Evolutionary conservation across 2,113 vertebrate genomes (phyloP).

Genomic region (Nerophis ophidion): DNA sequence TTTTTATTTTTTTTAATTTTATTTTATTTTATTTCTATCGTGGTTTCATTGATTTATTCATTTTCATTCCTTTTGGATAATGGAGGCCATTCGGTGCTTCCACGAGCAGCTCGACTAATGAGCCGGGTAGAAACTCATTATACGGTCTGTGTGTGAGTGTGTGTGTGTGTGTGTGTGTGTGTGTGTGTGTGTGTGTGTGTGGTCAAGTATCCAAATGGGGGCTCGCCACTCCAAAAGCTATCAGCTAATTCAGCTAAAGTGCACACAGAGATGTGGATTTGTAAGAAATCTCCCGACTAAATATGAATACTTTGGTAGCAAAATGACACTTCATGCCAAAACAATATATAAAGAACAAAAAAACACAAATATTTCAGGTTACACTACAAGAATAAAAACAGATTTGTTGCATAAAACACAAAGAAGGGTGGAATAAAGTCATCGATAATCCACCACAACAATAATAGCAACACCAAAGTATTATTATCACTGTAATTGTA

Average conservation of each 20-base stretch:
- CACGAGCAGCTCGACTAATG: neutral
- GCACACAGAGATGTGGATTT: neutral
- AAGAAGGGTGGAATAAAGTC: too few species aligned
- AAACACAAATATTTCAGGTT: too few species aligned
- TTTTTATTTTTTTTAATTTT: too few species aligned
- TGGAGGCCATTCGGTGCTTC: neutral
- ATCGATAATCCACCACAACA: too few species aligned
- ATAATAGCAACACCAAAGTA: too few species aligned
- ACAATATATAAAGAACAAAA: too few species aligned
- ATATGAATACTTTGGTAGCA: neutral
- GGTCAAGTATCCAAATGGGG: constrained; percentile 40
- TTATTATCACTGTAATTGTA: too few species aligned
- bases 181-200: constrained; percentile 3
- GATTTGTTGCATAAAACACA: too few species aligned
- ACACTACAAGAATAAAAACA: too few species aligned
- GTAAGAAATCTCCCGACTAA: neutral
- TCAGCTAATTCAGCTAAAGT: constrained; percentile 16
- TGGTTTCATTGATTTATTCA: too few species aligned
- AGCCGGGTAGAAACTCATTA: constrained; percentile 40
- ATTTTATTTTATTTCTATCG: too few species aligned
- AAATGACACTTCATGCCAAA: neutral
- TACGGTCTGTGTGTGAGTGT: constrained; percentile 12
- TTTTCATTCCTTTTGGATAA: neutral
- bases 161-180: too few species aligned
- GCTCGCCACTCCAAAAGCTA: constrained; percentile 31